Evolutionary conservation across 2,888 invertebrate genomes (phyloP), one percentile per base, ranked within the genome.

Genomic region (Andrena haemorrhoa): DNA sequence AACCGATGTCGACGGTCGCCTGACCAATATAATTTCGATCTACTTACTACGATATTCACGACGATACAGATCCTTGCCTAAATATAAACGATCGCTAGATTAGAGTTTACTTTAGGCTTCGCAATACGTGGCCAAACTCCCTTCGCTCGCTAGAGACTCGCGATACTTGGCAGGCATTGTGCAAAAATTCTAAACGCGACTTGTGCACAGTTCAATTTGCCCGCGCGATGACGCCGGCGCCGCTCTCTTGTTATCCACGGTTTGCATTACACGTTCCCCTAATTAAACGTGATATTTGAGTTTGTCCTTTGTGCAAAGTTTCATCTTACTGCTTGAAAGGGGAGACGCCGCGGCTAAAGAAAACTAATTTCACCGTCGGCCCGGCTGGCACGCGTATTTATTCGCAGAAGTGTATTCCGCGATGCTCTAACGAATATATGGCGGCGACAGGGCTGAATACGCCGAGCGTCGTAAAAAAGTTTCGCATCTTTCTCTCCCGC

Each of bases 231-330:
- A 6, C 16, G 16, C 47, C 41, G 51, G 1, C 16, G 23, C 4
- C 26, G 26, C 29, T 29, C 41, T 7, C 23, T 70, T 23, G 26
- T 63, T 31, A 16, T 20, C 66, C 23, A 26, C 58, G 58, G 47
- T 66, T 79, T 66, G 80, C 61, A 26, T 82, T 70, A 74, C 80
- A 63, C 69, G 53, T n/a, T 29, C 56, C 56, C 63, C 69, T 79
- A 85, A 85, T 80, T 86, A 70, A 77, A 75, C 73, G 71, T 58
- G 78, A 82, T 78, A 74, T 79, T 83, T 76, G 75, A 84, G 82
- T 84, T 86, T 68, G 74, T 75, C 77, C 68, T 69, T 81, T 79
- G 83, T 72, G 72, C 76, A 12, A 51, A 72, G 73, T 79, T 79
- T 73, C 64, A 60, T 86, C 76, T 84, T 64, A 77, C 71, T 64